phyloP scores from a whole-genome alignment of 2,113 vertebrate genomes.

The Ictalurus punctatus region DNA sequence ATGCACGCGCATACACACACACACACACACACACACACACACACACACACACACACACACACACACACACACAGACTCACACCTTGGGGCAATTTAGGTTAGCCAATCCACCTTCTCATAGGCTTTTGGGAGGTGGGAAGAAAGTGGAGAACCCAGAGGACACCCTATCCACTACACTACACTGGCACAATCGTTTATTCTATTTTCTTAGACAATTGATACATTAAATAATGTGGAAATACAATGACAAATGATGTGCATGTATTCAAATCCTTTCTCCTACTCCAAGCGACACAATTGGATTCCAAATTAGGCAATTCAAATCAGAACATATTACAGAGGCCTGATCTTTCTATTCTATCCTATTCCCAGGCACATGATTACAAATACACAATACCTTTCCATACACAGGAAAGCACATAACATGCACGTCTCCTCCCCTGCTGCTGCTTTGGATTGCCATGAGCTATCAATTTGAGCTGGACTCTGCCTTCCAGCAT shows the following conservation, averaged over 20 bases:
- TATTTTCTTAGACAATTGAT: not conserved
- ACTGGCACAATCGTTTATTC: not conserved
- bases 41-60: too few relatives aligned
- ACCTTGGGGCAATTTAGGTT: not conserved
- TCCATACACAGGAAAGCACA: not conserved
- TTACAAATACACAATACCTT: slow-evolving; percentile 12
- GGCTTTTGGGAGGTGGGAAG: not conserved
- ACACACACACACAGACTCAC: not conserved
- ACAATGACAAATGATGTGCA: not conserved
- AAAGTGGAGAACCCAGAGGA: not conserved
- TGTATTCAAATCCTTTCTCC: not conserved
- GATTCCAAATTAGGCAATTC: not conserved
- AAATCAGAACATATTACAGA: not conserved
- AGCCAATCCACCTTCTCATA: not conserved
- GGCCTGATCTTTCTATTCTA: not conserved
- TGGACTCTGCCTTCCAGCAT: slow-evolving; percentile 39
- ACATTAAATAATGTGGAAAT: not conserved
- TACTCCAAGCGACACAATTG: not conserved
- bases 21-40: not conserved
- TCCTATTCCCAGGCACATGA: not conserved
- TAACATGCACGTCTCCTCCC: not conserved
- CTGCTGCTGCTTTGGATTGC: slow-evolving; percentile 13
- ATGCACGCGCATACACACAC: too few relatives aligned
- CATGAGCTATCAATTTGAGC: slow-evolving; percentile 22
- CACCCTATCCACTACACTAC: not conserved